Base-by-base conservation (phyloP, 2,113 vertebrate species). In the Entosphenus tridentatus region DNA sequence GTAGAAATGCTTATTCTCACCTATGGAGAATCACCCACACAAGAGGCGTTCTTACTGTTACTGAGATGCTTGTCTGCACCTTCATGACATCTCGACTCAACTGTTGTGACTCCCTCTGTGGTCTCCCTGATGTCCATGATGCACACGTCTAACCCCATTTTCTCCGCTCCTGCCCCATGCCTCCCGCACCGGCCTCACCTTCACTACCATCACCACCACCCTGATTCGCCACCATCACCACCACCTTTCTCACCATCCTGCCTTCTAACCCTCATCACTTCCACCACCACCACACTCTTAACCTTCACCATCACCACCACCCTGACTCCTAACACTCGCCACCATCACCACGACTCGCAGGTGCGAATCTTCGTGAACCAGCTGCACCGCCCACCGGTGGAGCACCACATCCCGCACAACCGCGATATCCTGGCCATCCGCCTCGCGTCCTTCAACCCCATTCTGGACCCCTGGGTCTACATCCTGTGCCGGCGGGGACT, bases 401-500 rank as follows among this genome's bases (percentile, higher is more conserved):
- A 16, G 62, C n/a, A 10, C 8, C n/a, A 65, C 62, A n/a, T 65
- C 62, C 62, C n/a, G 11, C n/a, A 65, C 9, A 65, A 65, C 10
- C 62, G n/a, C 21, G 83, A 85, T 74, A 65, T 85, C 57, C 2
- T 81, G 62, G 83, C 82, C 3, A 83, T 85, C 70, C 81, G 83
- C 58, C 83, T 85, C 56, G 83, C 83, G 9, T 82, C 83, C 1
- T 84, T 84, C 71, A 85, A 84, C 75, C 83, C 82, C 17, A 84
- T 85, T 18, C 68, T 85, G 57, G 82, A 85, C 74, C 83, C 82
- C 6, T 84, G 83, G 83, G 82, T 85, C 11, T 85, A 85, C 71
- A 85, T 85, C 67, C 67, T 85, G 70, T 85, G 83, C 73, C 73
- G 83, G 62, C 83, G 82, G 59, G 83, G 80, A 73, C 75, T 85